Base-by-base conservation (phyloP, 1,140 invertebrate species). In the Pseudomyrmex concolor region DNA sequence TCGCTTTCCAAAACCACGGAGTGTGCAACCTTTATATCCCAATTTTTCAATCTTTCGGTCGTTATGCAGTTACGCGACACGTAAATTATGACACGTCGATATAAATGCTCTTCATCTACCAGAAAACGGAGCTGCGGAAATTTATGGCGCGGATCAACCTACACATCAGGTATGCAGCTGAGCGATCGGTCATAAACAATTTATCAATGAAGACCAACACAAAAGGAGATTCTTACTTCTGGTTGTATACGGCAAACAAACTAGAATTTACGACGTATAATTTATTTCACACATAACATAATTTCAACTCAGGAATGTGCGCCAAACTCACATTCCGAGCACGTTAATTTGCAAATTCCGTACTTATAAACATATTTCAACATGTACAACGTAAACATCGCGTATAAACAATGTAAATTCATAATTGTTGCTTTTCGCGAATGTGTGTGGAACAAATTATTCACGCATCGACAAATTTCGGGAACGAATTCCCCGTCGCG, bases 41-140 rank as follows among this genome's bases (percentile, higher is more conserved):
- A 78, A 78, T 78, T 78, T 78, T 78, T 70, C 76, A 78, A 34
- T 55, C 34, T 78, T 67, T 13, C 34, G 50, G 34, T 78, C 64
- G 51, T 77, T 67, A 67, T 55, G 74, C 63, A 67, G 74, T 68
- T 59, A 78, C 10, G 43, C 34, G 51, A 68, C 34, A 34, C 19
- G 12, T 78, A 78, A 78, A 63, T 78, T 78, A 78, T 68, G 74
- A 68, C 10, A 67, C 2, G 45, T 10, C 9, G 50, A n/a, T 67
- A 34, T 64, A 64, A 43, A 64, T 12, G 60, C 22, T 15, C n/a
- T 19, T 59, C 25, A 4, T 55, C 12, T 67, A 22, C 17, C 17
- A 51, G 25, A 57, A 43, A 17, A 45, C 19, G 0, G 17, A 12
- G 45, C 7, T 10, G 22, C 17, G 22, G 3, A 78, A 68, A 78